Evolutionary conservation across 2,113 vertebrate species (phyloP).

Genomic region (Carettochelys insculpta): DNA sequence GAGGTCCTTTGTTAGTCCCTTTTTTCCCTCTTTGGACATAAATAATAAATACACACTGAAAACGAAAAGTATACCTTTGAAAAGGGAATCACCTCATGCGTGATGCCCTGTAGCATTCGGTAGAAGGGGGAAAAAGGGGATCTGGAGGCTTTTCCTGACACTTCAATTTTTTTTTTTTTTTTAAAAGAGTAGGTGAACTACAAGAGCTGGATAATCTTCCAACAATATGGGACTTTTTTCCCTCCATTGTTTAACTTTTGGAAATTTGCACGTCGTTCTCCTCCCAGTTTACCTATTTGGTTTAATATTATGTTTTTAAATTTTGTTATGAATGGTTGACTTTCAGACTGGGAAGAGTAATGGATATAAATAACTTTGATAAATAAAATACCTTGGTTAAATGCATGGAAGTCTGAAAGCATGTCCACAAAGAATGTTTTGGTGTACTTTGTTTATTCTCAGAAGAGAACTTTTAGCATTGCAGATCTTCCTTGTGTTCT

Average conservation of each 20-base stretch:
- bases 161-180: conserved; percentile 26
- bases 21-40: fast-evolving
- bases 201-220: conserved; percentile 21
- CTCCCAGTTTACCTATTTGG: neutral
- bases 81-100: neutral
- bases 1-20: fast-evolving
- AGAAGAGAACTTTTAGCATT: neutral
- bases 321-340: conserved; percentile 6
- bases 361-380: neutral
- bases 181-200: neutral
- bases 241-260: neutral
- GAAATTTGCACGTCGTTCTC: conserved; percentile 5
- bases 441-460: conserved; percentile 11
- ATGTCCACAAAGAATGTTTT: conserved; percentile 16
- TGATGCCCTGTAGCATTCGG: neutral
- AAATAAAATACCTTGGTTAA: neutral
- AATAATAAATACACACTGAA: fast-evolving
- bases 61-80: fast-evolving
- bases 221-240: conserved; percentile 20
- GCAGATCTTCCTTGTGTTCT: conserved; percentile 5
- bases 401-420: neutral
- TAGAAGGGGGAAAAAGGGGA: conserved; percentile 14
- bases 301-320: conserved; percentile 5
- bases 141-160: conserved; percentile 43
- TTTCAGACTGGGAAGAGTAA: conserved; percentile 19